Evolutionary conservation across 2,797 vertebrate genomes (phyloP), one percentile per base, ranked within the genome.

Genomic region (Valencia hispanica): DNA sequence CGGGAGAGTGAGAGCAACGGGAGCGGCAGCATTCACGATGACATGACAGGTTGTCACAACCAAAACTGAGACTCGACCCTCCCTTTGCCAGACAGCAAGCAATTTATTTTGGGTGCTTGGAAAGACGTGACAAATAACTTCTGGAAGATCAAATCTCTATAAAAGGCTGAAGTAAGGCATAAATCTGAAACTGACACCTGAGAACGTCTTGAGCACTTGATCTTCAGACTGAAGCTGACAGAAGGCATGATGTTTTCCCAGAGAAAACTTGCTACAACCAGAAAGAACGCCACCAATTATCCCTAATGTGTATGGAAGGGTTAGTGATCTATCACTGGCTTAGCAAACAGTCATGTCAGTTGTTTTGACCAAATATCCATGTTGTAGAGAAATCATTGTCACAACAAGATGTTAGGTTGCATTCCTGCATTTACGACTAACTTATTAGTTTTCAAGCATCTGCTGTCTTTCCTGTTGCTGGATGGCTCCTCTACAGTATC

Each of bases 121-220:
- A 91, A 89, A 94, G 95, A 94, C 90, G 94, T 94, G 94, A 95
- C 92, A 94, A 95, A 95, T 95, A 94, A 93, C 94, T 95, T 89
- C 88, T 90, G 88, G 89, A 93, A 94, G 93, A 96, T 96, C 94
- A 93, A 93, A 95, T 96, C 94, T 91, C 95, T 94, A 95, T 94
- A 93, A 95, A 95, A 95, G 93, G 94, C 94, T 95, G 93, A 95
- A 94, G 88, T 92, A 84, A 95, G 94, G 89, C 92, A 94, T 94
- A 94, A 94, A 96, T 94, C 83, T 94, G 93, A 94, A 94, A 86
- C 89, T 1, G 92, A 96, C 91, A 94, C 93, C 85, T 86, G 86
- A 93, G 88, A 90, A 72, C 73, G 14, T 84, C 88, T 91, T 85
- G 55, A 88, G 78, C 81, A 93, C 79, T 87, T 84, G 91, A 94